phyloP scores from a whole-genome alignment of 2,797 vertebrate species.

The Protosalanx chinensis region DNA sequence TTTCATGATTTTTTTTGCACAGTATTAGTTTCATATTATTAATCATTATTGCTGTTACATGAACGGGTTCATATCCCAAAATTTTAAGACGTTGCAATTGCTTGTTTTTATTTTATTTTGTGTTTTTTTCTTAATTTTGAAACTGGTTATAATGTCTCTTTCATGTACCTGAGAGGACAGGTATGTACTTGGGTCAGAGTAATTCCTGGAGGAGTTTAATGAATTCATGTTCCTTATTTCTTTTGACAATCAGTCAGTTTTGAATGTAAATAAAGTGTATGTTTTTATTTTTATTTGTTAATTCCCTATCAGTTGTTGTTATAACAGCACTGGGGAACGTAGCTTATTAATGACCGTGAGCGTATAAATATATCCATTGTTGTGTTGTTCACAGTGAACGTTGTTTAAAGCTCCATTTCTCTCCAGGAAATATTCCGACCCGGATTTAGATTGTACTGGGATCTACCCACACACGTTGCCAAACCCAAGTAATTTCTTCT shows the following conservation, averaged over 20 bases:
- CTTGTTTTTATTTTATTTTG: conserved; percentile 37
- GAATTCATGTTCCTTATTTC: background rate
- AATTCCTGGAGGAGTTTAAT: background rate
- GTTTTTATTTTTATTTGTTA: background rate
- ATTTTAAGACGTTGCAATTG: conserved; percentile 23
- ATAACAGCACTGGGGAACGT: background rate
- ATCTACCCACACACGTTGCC: conserved; percentile 35
- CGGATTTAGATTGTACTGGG: background rate
- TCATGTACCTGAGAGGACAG: conserved; percentile 7
- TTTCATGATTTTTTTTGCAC: conserved; percentile 49
- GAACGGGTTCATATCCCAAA: conserved; percentile 35
- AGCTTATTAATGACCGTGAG: background rate
- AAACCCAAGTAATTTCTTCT: conserved; percentile 20
- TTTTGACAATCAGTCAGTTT: conserved; percentile 15
- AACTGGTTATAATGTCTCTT: background rate
- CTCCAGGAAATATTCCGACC: background rate
- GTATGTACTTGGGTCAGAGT: conserved; percentile 12
- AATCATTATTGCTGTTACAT: conserved; percentile 39
- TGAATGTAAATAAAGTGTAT: conserved; percentile 9
- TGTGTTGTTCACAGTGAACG: background rate
- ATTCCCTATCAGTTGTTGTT: background rate
- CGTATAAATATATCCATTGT: background rate
- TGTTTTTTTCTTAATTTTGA: conserved; percentile 7
- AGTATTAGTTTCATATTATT: conserved; percentile 40
- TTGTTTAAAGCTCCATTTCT: background rate